Conservation (phyloP, 2,113 vertebrate species). For the Channa maculata region DNA sequence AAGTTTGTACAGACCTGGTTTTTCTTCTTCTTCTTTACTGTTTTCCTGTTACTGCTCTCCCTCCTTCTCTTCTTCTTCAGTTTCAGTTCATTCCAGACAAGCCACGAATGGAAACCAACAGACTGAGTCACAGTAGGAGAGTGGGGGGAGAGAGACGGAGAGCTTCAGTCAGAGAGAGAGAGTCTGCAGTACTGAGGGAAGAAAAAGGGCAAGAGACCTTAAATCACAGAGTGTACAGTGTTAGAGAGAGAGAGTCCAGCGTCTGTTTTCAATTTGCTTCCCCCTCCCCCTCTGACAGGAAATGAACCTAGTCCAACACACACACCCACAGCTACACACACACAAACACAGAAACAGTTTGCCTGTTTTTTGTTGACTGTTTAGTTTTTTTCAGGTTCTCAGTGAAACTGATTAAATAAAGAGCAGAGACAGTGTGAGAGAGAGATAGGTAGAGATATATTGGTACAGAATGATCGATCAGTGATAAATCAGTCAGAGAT, state of each 20-base stretch:
- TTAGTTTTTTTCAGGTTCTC: too few species aligned
- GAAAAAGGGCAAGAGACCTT: background rate
- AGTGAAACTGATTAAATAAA: too few species aligned
- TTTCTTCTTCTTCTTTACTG: background rate
- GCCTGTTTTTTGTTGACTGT: too few species aligned
- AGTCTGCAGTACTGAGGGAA: conserved; percentile 44
- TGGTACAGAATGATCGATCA: too few species aligned
- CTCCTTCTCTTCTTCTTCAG: background rate
- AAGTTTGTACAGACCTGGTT: conserved; percentile 29
- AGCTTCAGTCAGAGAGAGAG: background rate
- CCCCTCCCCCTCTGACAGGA: conserved; percentile 32
- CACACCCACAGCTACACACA: too few species aligned
- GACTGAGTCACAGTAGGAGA: conserved; percentile 28
- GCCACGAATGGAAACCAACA: conserved; percentile 56
- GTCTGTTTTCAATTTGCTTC: conserved; percentile 66
- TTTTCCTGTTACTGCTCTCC: background rate
- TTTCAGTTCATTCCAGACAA: conserved; percentile 48
- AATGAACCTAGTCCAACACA: conserved; percentile 23
- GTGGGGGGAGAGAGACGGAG: background rate
- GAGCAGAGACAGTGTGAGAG: too few species aligned
- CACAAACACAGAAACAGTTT: too few species aligned
- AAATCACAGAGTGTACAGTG: background rate
- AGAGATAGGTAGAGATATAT: too few species aligned
- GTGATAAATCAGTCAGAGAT: too few species aligned
- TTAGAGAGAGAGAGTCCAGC: conserved; percentile 1